These are phyloP conservation scores for Syngnathus scovelli DNA, from an alignment of 2,113 vertebrate species.

Conservation along the genomic window DNA sequence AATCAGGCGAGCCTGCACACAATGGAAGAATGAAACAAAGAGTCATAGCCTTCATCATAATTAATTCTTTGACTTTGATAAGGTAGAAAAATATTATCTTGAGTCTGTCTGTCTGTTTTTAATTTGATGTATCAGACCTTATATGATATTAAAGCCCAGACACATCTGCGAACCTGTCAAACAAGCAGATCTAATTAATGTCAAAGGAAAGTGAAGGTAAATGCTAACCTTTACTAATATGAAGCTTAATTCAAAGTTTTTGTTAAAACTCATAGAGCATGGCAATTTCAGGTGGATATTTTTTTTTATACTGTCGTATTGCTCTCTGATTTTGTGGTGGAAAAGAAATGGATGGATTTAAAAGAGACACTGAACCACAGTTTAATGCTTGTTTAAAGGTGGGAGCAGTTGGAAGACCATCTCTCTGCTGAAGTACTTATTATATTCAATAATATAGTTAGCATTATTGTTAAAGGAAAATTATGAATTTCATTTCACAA, in stretches of 20 bases:
- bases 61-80: constrained; percentile 62
- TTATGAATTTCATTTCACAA: too few species aligned
- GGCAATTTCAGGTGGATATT: background rate
- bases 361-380: too few species aligned
- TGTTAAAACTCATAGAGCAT: background rate
- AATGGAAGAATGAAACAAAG: constrained; percentile 40
- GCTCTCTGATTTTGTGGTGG: too few species aligned
- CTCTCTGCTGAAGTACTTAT: too few species aligned
- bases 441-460: too few species aligned
- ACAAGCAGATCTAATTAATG: constrained; percentile 51
- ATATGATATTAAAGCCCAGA: constrained; percentile 45
- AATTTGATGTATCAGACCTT: constrained; percentile 42
- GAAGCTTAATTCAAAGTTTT: constrained; percentile 25
- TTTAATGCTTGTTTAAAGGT: too few species aligned
- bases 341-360: too few species aligned
- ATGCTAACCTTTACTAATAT: constrained; percentile 36
- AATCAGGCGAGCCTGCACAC: constrained; percentile 43
- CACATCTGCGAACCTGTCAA: constrained; percentile 48
- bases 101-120: constrained; percentile 16
- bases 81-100: constrained; percentile 27
- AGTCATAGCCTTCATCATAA: constrained; percentile 51
- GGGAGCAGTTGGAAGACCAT: too few species aligned
- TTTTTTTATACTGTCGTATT: background rate
- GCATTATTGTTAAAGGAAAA: too few species aligned
- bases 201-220: constrained; percentile 36